Conservation (phyloP, 2,888 invertebrate genomes). For the Nudaria mundana region DNA sequence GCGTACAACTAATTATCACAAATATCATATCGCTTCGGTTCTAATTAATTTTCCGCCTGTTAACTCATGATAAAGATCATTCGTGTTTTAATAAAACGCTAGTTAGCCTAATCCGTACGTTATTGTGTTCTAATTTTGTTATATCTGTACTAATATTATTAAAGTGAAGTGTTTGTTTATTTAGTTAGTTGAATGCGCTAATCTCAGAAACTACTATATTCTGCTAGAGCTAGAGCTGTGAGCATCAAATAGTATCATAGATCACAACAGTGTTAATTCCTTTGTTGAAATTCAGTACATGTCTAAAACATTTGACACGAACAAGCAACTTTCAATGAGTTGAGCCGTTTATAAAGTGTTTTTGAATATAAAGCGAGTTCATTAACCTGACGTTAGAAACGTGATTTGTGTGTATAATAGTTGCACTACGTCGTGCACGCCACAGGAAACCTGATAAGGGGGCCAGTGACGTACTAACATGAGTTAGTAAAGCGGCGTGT, state of each 20-base stretch:
- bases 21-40: constrained; percentile 44
- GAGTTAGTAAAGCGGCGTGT: constrained; percentile 36
- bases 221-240: too few relatives aligned
- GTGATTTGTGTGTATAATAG: constrained; percentile 44
- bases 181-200: not conserved
- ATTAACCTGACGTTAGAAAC: constrained; percentile 32
- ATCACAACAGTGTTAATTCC: constrained; percentile 12
- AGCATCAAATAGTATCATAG: too few relatives aligned
- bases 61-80: constrained; percentile 44
- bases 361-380: constrained; percentile 42
- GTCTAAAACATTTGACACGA: constrained; percentile 16
- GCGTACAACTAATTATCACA: constrained; percentile 52
- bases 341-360: constrained; percentile 14
- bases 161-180: not conserved
- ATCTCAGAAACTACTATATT: too few relatives aligned
- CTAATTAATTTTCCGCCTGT: constrained; percentile 58
- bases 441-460: constrained; percentile 54
- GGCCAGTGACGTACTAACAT: constrained; percentile 47
- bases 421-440: constrained; percentile 40
- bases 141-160: not conserved
- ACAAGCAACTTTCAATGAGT: constrained; percentile 9
- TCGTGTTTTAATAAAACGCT: constrained; percentile 47
- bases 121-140: constrained; percentile 10
- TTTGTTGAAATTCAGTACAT: constrained; percentile 28
- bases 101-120: constrained; percentile 20